These are phyloP conservation scores for Cisticola juncidis DNA, from an alignment of 2,113 vertebrate genomes.

Conservation along the genomic window DNA sequence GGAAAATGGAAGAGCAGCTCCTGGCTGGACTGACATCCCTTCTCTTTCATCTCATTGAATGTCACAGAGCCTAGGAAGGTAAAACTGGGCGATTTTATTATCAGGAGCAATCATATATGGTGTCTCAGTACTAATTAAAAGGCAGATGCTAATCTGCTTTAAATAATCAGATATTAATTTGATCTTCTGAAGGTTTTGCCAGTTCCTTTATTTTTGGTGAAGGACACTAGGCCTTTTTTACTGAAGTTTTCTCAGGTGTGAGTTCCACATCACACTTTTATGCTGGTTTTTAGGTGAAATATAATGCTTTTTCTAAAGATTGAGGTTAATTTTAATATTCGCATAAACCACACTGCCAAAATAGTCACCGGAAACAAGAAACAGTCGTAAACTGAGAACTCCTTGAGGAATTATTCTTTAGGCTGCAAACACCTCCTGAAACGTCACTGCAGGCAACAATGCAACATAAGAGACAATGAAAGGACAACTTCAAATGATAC, in stretches of 20 bases:
- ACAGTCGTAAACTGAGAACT: too few species aligned
- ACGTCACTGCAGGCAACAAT: rapidly evolving
- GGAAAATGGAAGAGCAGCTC: not conserved
- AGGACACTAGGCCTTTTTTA: not conserved
- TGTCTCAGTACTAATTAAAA: not conserved
- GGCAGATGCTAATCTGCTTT: not conserved
- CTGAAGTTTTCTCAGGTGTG: rapidly evolving
- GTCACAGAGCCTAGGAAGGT: not conserved
- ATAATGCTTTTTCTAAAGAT: rapidly evolving
- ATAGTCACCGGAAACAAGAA: not conserved
- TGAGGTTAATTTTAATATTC: not conserved
- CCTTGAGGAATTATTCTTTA: not conserved
- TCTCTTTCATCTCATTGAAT: not conserved
- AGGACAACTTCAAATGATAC: rapidly evolving
- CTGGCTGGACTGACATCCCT: not conserved
- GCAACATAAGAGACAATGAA: rapidly evolving
- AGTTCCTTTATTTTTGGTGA: not conserved
- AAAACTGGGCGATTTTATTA: not conserved
- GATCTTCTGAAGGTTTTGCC: not conserved
- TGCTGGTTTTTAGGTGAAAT: not conserved
- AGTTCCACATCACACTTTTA: not conserved
- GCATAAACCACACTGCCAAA: not conserved
- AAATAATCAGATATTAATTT: not conserved
- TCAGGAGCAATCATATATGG: not conserved
- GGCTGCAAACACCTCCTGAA: not conserved